phyloP scores from a whole-genome alignment of 2,113 vertebrate species.

The Brachypodius melanocephalos region DNA sequence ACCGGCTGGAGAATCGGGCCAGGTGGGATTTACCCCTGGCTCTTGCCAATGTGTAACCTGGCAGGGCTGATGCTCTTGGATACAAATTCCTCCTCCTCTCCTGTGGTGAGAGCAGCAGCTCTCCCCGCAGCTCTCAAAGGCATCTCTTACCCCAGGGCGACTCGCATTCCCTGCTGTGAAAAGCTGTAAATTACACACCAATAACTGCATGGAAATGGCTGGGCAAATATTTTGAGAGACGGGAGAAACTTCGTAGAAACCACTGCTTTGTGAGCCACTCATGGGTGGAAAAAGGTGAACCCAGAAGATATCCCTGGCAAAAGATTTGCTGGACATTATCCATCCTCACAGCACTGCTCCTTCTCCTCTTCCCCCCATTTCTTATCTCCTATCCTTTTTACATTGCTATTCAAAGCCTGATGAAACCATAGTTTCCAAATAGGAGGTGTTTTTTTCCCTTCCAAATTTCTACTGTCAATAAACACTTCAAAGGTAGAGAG shows the following conservation, averaged over 20 bases:
- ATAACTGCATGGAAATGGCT: conserved; percentile 52
- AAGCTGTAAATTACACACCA: conserved; percentile 46
- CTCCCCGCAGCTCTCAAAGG: not conserved
- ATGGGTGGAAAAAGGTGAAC: not conserved
- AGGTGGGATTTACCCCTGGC: conserved; percentile 34
- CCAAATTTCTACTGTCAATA: conserved; percentile 36
- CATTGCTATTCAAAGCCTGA: not conserved
- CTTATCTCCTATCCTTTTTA: conserved; percentile 19
- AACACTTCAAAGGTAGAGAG: conserved; percentile 39
- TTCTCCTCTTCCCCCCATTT: not conserved
- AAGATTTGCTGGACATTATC: not conserved
- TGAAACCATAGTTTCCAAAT: conserved; percentile 28
- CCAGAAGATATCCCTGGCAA: not conserved
- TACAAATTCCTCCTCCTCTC: not conserved
- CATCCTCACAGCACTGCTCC: rapidly evolving
- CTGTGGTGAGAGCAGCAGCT: not conserved
- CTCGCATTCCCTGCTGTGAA: not conserved
- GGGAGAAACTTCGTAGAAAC: not conserved
- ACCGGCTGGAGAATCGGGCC: not conserved
- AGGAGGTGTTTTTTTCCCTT: not conserved
- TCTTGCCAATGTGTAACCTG: conserved; percentile 33
- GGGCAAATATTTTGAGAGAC: conserved; percentile 44
- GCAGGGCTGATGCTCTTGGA: not conserved
- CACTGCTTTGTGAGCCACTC: not conserved
- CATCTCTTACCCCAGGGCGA: not conserved